Evolutionary conservation across 2,797 vertebrate species (phyloP).

Genomic region (Myotis daubentonii): DNA sequence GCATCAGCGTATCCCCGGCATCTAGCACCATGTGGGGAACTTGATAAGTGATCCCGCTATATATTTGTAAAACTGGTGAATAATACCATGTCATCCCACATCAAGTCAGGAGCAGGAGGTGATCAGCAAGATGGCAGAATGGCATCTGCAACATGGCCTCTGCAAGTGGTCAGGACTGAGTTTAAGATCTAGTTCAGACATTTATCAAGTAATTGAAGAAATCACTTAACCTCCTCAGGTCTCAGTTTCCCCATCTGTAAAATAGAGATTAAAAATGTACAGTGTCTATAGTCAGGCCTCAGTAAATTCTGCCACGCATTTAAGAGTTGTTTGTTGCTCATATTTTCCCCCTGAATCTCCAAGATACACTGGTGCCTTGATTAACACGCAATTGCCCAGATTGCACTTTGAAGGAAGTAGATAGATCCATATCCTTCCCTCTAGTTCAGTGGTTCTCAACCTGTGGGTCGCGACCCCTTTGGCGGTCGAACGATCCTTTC

Average conservation of each 20-base stretch:
- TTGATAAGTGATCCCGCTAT: neutral
- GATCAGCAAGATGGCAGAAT: neutral
- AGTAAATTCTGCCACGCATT: neutral
- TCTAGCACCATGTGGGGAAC: neutral
- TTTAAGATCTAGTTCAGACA: neutral
- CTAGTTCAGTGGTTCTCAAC: neutral
- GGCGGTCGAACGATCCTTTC: no score
- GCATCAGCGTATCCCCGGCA: neutral
- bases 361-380: neutral
- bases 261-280: neutral
- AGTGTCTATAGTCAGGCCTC: neutral
- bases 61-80: neutral
- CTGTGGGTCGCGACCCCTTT: no score
- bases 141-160: neutral
- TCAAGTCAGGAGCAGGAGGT: neutral
- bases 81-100: fast-evolving
- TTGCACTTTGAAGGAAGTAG: neutral
- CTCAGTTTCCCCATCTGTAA: slow-evolving; percentile 38
- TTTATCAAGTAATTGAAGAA: neutral
- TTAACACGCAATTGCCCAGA: neutral
- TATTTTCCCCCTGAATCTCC: neutral
- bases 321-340: neutral
- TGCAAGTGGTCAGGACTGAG: neutral
- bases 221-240: neutral
- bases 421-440: neutral